A percentile compares a stretch with the other conserved stretches of the same genome.
phyloP scores from a whole-genome alignment of 2,113 vertebrate genomes.

The Sigmodon hispidus region DNA sequence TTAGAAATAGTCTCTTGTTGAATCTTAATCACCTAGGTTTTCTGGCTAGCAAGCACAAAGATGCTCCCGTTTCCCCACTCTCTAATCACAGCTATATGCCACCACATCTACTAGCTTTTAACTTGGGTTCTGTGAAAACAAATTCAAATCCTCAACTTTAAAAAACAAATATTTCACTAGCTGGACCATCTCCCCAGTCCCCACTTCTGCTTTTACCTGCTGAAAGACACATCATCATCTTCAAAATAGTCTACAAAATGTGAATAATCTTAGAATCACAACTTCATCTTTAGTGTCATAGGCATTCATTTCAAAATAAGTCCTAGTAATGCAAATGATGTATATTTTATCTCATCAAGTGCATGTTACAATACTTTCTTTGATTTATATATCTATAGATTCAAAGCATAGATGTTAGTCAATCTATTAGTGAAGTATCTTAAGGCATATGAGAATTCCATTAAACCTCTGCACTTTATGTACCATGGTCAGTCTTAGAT shows the following conservation, averaged over 20 bases:
- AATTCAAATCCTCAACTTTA: background rate
- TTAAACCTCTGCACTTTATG: background rate
- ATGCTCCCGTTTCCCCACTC: background rate
- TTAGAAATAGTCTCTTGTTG: background rate
- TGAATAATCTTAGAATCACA: background rate
- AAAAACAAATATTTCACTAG: background rate
- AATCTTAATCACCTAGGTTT: background rate
- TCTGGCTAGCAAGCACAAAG: background rate
- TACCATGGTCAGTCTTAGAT: background rate
- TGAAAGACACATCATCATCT: background rate
- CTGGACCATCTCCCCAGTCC: background rate
- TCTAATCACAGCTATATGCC: background rate
- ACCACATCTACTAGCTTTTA: background rate
- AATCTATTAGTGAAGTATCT: background rate
- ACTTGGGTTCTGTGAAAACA: background rate
- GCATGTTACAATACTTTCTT: background rate
- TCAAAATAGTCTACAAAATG: slow-evolving; percentile 1
- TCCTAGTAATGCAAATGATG: background rate
- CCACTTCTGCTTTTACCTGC: background rate
- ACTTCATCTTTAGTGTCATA: background rate
- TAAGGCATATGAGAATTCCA: background rate
- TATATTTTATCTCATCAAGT: background rate
- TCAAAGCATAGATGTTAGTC: background rate
- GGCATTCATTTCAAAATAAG: background rate
- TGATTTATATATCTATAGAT: background rate